These are phyloP conservation scores for Argopecten irradians DNA, from an alignment of 1,140 invertebrate genomes.

Conservation along the genomic window DNA sequence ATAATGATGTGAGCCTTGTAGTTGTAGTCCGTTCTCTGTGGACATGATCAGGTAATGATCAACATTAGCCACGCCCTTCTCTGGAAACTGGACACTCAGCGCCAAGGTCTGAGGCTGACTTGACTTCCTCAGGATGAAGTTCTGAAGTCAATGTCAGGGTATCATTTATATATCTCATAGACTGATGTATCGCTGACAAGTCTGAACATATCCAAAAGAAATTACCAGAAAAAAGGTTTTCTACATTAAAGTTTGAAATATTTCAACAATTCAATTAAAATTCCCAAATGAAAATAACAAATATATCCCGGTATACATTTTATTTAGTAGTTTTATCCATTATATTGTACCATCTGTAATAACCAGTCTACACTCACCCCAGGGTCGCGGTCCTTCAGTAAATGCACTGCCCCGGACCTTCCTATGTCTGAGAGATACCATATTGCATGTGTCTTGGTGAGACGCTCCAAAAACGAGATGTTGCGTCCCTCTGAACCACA, in stretches of 20 bases:
- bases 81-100: slow-evolving; percentile 91
- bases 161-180: not conserved
- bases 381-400: slow-evolving; percentile 94
- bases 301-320: too few relatives aligned
- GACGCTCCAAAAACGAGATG: slow-evolving; percentile 89
- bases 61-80: slow-evolving; percentile 90
- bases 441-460: slow-evolving; percentile 93
- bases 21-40: slow-evolving; percentile 84
- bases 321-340: too few relatives aligned
- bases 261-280: too few relatives aligned
- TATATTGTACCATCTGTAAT: too few relatives aligned
- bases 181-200: too few relatives aligned
- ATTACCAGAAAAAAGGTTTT: too few relatives aligned
- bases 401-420: slow-evolving; percentile 92
- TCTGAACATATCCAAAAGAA: too few relatives aligned
- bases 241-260: too few relatives aligned
- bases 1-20: slow-evolving; percentile 94
- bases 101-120: slow-evolving; percentile 95
- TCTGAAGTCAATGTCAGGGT: slow-evolving; percentile 80
- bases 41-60: slow-evolving; percentile 97
- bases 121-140: slow-evolving; percentile 95
- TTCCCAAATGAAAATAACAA: too few relatives aligned
- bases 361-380: slow-evolving; percentile 83
- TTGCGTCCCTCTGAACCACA: slow-evolving; percentile 59
- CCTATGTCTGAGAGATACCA: slow-evolving; percentile 97